Conservation (phyloP, 2,797 vertebrate genomes). For the Luscinia luscinia region DNA sequence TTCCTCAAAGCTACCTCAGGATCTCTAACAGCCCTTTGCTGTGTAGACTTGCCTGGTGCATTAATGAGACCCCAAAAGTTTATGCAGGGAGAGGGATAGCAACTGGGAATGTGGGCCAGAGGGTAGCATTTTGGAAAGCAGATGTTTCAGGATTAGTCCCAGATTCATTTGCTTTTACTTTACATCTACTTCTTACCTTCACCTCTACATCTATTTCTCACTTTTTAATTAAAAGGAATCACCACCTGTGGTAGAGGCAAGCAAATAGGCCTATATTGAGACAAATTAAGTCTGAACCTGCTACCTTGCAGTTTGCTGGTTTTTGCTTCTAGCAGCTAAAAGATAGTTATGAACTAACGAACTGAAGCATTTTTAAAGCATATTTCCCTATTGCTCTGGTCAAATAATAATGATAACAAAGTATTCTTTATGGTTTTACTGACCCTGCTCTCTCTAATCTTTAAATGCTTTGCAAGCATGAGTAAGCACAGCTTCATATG, state of each 20-base stretch:
- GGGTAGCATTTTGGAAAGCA: not conserved
- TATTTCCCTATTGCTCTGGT: conserved; percentile 23
- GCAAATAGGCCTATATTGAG: not conserved
- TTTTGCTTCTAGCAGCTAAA: conserved; percentile 1
- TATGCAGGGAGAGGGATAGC: not conserved
- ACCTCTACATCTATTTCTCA: not conserved
- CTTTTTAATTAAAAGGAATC: conserved; percentile 1
- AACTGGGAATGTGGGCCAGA: not conserved
- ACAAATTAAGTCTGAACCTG: not conserved
- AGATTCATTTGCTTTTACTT: conserved; percentile 11
- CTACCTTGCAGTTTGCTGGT: not conserved
- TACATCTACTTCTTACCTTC: conserved; percentile 3
- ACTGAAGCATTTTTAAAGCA: not conserved
- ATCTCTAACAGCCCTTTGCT: conserved; percentile 3
- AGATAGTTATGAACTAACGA: not conserved
- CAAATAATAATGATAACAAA: not conserved
- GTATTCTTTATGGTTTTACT: conserved; percentile 30
- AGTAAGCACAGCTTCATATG: conserved; percentile 13
- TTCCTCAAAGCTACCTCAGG: conserved; percentile 46
- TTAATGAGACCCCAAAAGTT: conserved; percentile 51
- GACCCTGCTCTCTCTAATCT: conserved; percentile 4
- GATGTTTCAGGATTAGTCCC: conserved; percentile 5
- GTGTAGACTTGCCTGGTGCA: conserved; percentile 13
- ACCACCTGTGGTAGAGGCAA: not conserved
- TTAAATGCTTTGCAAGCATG: conserved; percentile 28